Base-by-base conservation (phyloP, 2,113 vertebrate genomes). In the Scatophagus argus region DNA sequence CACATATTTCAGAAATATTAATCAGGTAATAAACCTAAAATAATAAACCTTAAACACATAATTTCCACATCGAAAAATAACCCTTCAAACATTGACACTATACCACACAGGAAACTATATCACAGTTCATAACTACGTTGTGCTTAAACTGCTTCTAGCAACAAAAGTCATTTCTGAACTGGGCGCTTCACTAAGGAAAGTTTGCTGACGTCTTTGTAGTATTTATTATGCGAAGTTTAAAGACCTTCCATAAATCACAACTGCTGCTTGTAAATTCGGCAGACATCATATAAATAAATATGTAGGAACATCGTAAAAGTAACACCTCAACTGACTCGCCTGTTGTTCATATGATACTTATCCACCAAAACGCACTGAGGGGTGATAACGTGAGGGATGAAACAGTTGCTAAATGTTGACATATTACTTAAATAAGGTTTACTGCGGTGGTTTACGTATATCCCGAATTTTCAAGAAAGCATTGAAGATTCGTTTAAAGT, bases 391-490 rank as follows among this genome's bases (percentile, higher is more conserved):
- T 27, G 7, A 9, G 19, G 1, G 29, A 65, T 29, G 9, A 56
- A 46, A 41, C 13, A 21, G n/a, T 39, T 16, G 3, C 11, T 43
- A 29, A 64, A 65, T 72, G 61, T 65, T 34, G 3, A 17, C 7
- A 13, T n/a, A 32, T n/a, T 54, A 47, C 17, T 31, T 3, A 14
- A 47, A 52, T 14, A 7, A 21, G 31, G 8, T 34, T 21, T 9
- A 14, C 32, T 21, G 0, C 19, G 13, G 2, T 6, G n/a, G 6
- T 27, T 27, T 55, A 8, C 0, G 0, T 29, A 38, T 5, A 10
- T 12, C 5, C 12, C 34, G 43, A 67, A 32, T 74, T 77, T 25
- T 10, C 8, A 1, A 23, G 5, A 65, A 54, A 36, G 44, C 17
- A 1, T 52, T 0, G 47, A 25, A 2, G 5, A 5, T 6, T 64